These are phyloP conservation scores for Capreolus pygargus DNA, from an alignment of 2,113 vertebrate species.

Conservation along the genomic window DNA sequence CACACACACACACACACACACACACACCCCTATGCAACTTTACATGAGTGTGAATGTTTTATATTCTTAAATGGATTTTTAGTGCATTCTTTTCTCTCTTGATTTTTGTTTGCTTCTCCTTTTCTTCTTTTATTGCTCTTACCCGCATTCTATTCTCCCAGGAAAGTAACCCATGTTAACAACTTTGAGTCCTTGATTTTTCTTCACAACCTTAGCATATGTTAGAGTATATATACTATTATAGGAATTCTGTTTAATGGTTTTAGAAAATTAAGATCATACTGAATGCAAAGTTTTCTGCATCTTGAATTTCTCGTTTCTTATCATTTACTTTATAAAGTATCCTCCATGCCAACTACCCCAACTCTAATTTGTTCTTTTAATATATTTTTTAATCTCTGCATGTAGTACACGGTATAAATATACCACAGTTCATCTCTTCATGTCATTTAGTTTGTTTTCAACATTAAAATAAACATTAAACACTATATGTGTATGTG, in stretches of 20 bases:
- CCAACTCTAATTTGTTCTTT: background rate
- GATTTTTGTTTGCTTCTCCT: background rate
- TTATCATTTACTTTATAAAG: background rate
- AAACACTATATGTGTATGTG: background rate
- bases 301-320: background rate
- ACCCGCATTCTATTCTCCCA: background rate
- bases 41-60: background rate
- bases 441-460: background rate
- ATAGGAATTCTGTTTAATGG: background rate
- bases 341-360: background rate
- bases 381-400: background rate
- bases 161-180: background rate
- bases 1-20: background rate
- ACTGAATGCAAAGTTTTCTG: background rate
- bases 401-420: background rate
- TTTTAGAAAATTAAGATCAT: background rate
- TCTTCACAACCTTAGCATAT: background rate
- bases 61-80: background rate
- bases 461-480: background rate
- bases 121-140: background rate
- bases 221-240: background rate
- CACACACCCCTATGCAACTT: background rate
- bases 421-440: background rate
- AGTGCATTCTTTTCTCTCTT: background rate
- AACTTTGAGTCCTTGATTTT: background rate